Evolutionary conservation across 2,113 vertebrate genomes (phyloP).

Genomic region (Oriolus oriolus): DNA sequence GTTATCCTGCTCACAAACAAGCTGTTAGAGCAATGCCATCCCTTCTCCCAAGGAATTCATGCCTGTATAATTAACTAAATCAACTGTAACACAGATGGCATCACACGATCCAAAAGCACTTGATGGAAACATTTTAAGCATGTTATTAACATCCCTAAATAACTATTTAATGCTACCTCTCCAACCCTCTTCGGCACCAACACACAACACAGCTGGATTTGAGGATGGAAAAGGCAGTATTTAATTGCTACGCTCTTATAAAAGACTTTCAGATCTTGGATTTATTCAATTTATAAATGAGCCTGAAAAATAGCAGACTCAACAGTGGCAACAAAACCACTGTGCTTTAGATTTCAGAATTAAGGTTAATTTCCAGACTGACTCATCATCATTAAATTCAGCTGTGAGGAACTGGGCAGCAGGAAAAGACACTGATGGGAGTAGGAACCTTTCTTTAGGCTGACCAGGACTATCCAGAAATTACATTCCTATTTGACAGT

Average conservation of each 20-base stretch:
- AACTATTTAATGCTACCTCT: constrained; percentile 11
- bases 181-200: not conserved
- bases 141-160: constrained; percentile 51
- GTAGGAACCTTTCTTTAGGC: not conserved
- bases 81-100: constrained; percentile 54
- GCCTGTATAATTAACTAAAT: constrained; percentile 51
- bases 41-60: constrained; percentile 5
- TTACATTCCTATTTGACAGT: not conserved
- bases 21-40: not conserved
- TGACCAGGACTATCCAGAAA: not conserved
- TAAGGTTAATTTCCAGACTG: not conserved
- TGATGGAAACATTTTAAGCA: not conserved
- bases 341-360: not conserved
- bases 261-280: not conserved
- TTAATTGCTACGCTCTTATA: not conserved
- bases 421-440: not conserved
- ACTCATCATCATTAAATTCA: not conserved
- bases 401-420: not conserved
- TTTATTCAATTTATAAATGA: constrained; percentile 33
- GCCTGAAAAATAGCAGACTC: constrained; percentile 21
- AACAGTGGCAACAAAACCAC: not conserved
- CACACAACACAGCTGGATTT: constrained; percentile 59
- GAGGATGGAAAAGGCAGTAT: not conserved
- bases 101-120: not conserved
- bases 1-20: not conserved